A percentile compares a stretch with the other conserved stretches of the same genome.
These are phyloP conservation scores for Sarcophaga bullata DNA, from an alignment of 1,140 invertebrate genomes.

Conservation along the genomic window DNA sequence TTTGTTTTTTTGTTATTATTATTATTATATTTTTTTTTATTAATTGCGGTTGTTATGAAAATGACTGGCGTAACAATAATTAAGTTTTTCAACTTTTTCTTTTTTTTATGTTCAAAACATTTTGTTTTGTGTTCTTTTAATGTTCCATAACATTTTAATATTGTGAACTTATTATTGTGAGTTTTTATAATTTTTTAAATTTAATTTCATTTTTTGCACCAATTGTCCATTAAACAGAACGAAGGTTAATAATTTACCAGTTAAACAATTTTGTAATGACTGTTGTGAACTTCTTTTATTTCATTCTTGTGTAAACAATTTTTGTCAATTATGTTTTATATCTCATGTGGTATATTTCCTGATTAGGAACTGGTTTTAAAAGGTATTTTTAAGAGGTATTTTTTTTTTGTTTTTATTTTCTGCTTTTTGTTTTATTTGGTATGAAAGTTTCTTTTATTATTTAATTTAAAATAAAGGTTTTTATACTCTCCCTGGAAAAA, in stretches of 20 bases:
- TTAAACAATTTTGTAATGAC: not conserved
- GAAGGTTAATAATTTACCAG: not conserved
- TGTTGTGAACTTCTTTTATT: not conserved
- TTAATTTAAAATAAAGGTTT: too few relatives aligned
- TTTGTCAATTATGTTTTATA: too few relatives aligned
- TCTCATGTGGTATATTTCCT: not conserved
- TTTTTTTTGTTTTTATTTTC: too few relatives aligned
- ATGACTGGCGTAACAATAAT: constrained; percentile 21
- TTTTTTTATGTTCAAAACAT: not conserved
- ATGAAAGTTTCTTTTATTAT: too few relatives aligned
- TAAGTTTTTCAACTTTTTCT: not conserved
- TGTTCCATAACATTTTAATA: not conserved
- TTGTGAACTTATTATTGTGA: not conserved
- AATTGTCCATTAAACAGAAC: not conserved
- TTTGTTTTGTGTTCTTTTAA: not conserved
- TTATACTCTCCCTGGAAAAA: too few relatives aligned
- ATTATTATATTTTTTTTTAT: not conserved
- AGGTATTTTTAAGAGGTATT: not conserved
- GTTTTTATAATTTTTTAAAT: too few relatives aligned
- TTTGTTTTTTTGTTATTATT: too few relatives aligned
- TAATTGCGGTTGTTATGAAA: constrained; percentile 21
- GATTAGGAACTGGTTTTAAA: not conserved
- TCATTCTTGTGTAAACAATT: not conserved
- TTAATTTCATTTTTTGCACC: constrained; percentile 2
- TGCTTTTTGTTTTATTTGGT: too few relatives aligned